Evolutionary conservation across 35 echinoderm and acorn worm genomes (phyloP).

Genomic region (Anneissia japonica): DNA sequence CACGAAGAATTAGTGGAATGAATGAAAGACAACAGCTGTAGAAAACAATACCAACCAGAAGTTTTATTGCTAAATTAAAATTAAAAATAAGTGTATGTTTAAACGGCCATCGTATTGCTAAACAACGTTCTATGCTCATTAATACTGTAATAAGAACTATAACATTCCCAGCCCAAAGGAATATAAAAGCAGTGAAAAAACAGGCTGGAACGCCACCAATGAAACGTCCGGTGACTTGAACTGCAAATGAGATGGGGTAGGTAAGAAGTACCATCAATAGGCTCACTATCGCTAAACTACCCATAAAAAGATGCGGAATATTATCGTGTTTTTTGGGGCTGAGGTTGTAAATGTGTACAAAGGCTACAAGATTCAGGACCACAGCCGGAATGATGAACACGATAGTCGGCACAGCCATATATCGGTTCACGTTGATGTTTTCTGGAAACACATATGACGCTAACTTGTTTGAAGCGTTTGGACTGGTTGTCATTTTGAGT

Average conservation of each 20-base stretch:
- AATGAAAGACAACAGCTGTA: not conserved
- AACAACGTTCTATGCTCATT: not conserved
- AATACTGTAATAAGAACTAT: not conserved
- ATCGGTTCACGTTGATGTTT: too few relatives aligned
- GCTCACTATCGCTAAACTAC: not conserved
- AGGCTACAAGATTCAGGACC: not conserved
- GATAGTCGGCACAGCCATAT: not conserved
- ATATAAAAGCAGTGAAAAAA: not conserved
- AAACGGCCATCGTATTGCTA: not conserved
- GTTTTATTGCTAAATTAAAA: not conserved
- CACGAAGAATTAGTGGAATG: not conserved
- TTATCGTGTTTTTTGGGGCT: not conserved
- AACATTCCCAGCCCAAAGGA: not conserved
- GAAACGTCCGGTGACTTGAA: not conserved
- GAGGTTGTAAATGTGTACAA: not conserved
- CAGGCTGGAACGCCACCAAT: not conserved
- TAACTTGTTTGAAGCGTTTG: too few relatives aligned
- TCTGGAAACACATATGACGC: too few relatives aligned
- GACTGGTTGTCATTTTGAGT: too few relatives aligned
- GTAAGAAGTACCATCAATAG: not conserved
- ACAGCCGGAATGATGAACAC: not conserved
- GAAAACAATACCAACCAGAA: not conserved
- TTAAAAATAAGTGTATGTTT: not conserved
- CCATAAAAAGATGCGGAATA: not conserved
- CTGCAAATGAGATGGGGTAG: not conserved